Conservation (phyloP, 2,113 vertebrate genomes). For the Phyllostomus hastatus region DNA sequence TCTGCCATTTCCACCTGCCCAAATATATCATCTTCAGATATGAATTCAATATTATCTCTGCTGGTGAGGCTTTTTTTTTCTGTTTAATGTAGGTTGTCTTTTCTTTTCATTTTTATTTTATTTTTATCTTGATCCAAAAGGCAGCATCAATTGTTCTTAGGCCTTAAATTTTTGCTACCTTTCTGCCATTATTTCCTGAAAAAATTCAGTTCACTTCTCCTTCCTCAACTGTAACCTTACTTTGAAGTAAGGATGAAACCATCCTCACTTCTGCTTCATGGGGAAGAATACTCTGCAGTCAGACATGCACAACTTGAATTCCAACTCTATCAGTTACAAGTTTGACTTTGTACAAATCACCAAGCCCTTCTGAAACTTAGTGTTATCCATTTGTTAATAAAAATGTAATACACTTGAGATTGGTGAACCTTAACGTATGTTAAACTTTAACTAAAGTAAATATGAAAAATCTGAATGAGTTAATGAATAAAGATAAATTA, state of each 20-base stretch:
- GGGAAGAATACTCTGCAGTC: not conserved
- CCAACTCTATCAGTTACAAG: not conserved
- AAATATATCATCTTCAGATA: not conserved
- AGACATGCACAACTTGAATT: not conserved
- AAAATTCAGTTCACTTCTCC: not conserved
- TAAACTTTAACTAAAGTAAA: not conserved
- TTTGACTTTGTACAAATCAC: not conserved
- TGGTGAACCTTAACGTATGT: not conserved
- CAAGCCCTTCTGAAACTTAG: not conserved
- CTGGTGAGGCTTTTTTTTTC: not conserved
- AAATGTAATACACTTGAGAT: not conserved
- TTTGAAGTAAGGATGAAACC: not conserved
- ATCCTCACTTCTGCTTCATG: not conserved
- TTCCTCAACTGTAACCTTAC: not conserved
- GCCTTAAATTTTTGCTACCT: not conserved
- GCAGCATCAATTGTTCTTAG: not conserved
- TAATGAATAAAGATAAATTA: not conserved
- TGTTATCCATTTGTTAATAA: not conserved
- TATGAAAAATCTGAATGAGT: not conserved
- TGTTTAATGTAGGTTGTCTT: too few species aligned
- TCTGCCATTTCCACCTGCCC: not conserved
- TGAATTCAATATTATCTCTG: not conserved
- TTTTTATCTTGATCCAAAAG: not conserved
- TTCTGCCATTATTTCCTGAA: not conserved
- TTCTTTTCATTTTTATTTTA: too few species aligned